phyloP scores from a whole-genome alignment of 2,797 vertebrate genomes.

The Phalanger gymnotis region DNA sequence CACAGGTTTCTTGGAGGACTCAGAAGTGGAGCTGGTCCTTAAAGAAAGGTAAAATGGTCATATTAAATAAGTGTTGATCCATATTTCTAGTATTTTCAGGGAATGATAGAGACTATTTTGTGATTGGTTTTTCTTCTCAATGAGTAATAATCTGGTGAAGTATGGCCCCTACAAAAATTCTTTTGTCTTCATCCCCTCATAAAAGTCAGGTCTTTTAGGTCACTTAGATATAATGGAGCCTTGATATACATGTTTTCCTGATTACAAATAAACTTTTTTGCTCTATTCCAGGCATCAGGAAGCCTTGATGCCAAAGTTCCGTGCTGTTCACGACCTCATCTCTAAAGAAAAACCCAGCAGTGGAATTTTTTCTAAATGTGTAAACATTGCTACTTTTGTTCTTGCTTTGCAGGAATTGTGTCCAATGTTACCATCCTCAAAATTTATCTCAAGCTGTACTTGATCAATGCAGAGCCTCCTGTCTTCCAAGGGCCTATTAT shows the following conservation, averaged over 20 bases:
- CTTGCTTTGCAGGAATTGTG: slow-evolving; percentile 89
- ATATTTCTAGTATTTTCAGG: neutral
- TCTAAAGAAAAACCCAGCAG: slow-evolving; percentile 22
- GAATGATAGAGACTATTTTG: neutral
- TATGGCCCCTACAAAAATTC: neutral
- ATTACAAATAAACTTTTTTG: slow-evolving; percentile 62
- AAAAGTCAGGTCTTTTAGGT: slow-evolving; percentile 6
- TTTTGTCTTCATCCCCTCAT: neutral
- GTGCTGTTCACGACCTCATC: slow-evolving; percentile 53
- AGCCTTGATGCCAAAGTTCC: slow-evolving; percentile 40
- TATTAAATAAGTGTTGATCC: neutral
- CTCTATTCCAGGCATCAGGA: slow-evolving; percentile 68
- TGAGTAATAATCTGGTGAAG: neutral
- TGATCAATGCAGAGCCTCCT: slow-evolving; percentile 90
- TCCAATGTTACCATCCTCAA: slow-evolving; percentile 89
- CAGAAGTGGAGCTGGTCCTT: neutral
- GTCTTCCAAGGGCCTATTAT: slow-evolving; percentile 87
- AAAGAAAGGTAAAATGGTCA: neutral
- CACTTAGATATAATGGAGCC: slow-evolving; percentile 58
- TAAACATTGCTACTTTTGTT: slow-evolving; percentile 61
- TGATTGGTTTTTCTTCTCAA: neutral
- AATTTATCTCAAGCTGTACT: slow-evolving; percentile 84
- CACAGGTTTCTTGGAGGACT: neutral
- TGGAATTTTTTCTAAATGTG: slow-evolving; percentile 19
- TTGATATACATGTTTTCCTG: slow-evolving; percentile 50